Base-by-base conservation (phyloP, 2,888 invertebrate species). In the Ceraclea dissimilis region DNA sequence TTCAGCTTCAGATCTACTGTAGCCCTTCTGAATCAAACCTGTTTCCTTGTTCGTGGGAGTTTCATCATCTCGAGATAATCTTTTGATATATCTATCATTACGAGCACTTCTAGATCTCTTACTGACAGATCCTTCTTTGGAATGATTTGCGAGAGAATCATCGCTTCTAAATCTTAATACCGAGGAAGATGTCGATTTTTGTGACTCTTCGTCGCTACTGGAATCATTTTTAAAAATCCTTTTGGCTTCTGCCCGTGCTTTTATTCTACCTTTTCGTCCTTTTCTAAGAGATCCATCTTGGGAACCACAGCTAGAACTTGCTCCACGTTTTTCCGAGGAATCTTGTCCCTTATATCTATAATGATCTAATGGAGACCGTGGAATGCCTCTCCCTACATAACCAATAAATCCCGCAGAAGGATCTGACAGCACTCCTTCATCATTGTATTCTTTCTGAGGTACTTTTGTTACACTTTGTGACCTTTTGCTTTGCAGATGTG, bases 81-180 rank as follows among this genome's bases (percentile, higher is more conserved):
- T 79, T 66, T 87, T 87, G 55, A 87, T 83, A 66, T 90, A 89
- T 54, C 90, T 79, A 68, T 91, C 90, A 52, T 89, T 90, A 64
- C 91, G 79, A 0, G 90, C 89, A 20, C 84, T 81, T 54, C 90
- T 76, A 22, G 86, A 83, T 65, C 80, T 79, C 63, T 84, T 81
- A 66, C 79, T 85, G 43, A 79, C 70, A 0, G 82, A 79, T 56
- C 78, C 78, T 57, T 78, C 80, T 22, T 80, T 79, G 39, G 80
- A 78, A 20, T 58, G 68, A 56, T 79, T 78, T 66, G 81, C 81
- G 54, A 84, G 71, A 59, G 83, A 84, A 63, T 88, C 86, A 62
- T 86, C 87, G 67, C 85, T 85, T 66, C 83, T 78, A 67, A 85
- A 83, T 65, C 80, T 77, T 50, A 83, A 74, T 66, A 86, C 80